Conservation (phyloP, 2,113 vertebrate genomes). For the Seriola dumerili region DNA sequence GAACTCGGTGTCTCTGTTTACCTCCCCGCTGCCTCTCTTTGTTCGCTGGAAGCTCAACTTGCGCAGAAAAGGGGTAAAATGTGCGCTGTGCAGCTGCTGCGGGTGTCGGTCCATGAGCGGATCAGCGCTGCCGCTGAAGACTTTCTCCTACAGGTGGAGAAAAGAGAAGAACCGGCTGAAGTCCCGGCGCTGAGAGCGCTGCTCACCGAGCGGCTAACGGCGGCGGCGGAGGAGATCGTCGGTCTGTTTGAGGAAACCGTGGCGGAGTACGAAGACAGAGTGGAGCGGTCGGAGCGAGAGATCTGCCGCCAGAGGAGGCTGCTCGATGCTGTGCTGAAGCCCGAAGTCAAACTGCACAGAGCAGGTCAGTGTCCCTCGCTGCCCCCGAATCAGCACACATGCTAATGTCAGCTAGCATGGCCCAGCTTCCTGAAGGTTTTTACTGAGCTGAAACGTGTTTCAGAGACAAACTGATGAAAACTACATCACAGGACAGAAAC, state of each 20-base stretch:
- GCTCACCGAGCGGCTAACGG: slow-evolving; percentile 62
- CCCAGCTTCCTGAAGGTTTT: background rate
- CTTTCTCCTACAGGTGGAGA: slow-evolving; percentile 54
- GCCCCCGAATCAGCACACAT: background rate
- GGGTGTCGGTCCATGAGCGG: slow-evolving; percentile 49
- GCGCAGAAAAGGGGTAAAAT: slow-evolving; percentile 17
- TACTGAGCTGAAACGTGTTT: background rate
- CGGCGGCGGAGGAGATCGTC: slow-evolving; percentile 58
- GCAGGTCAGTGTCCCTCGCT: slow-evolving; percentile 30
- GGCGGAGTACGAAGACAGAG: slow-evolving; percentile 29
- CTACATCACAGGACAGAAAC: background rate
- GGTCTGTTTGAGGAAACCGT: slow-evolving; percentile 50
- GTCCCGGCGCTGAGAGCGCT: slow-evolving; percentile 39
- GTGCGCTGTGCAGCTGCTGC: slow-evolving; percentile 45
- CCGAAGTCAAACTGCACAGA: slow-evolving; percentile 31
- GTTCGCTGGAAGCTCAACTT: background rate
- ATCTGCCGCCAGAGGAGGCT: slow-evolving; percentile 54
- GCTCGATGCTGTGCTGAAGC: slow-evolving; percentile 61
- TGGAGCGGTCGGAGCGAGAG: slow-evolving; percentile 31
- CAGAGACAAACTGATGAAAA: background rate
- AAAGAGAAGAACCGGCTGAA: background rate
- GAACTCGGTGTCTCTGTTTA: slow-evolving; percentile 32
- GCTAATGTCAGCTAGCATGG: background rate
- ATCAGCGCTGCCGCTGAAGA: slow-evolving; percentile 41
- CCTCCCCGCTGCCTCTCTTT: background rate